Evolutionary conservation across 2,797 vertebrate genomes (phyloP).

Genomic region (Hirundo rustica): DNA sequence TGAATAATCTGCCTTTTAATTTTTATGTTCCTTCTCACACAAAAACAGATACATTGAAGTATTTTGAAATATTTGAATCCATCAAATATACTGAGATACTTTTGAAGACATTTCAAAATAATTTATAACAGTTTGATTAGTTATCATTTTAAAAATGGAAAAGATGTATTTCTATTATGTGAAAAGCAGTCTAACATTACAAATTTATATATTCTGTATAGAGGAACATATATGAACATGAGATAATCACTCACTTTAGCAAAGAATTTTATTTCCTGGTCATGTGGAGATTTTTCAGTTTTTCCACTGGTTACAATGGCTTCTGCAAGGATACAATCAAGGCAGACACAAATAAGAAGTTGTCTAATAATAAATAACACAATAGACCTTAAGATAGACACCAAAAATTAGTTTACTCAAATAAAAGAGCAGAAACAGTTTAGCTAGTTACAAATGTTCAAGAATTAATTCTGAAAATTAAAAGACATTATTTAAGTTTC

Average conservation of each 20-base stretch:
- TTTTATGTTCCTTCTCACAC: neutral
- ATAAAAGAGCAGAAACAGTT: neutral
- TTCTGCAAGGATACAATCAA: conserved; percentile 80
- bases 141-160: neutral
- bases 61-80: neutral
- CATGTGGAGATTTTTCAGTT: conserved; percentile 93
- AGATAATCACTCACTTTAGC: conserved; percentile 87
- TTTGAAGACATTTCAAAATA: neutral
- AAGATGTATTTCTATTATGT: neutral
- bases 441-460: neutral
- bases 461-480: neutral
- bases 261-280: conserved; percentile 99
- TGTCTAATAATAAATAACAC: neutral
- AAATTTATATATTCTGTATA: neutral
- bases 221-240: neutral
- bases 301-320: conserved; percentile 93
- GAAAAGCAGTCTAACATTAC: neutral
- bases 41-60: neutral
- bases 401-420: neutral
- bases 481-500: neutral
- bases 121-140: neutral
- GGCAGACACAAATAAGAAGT: neutral
- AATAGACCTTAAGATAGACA: neutral
- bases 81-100: neutral
- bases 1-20: neutral